A percentile compares a stretch with the other conserved stretches of the same genome.
Conservation (phyloP, 2,797 vertebrate species). For the Enteromius afrohamiltoni region DNA sequence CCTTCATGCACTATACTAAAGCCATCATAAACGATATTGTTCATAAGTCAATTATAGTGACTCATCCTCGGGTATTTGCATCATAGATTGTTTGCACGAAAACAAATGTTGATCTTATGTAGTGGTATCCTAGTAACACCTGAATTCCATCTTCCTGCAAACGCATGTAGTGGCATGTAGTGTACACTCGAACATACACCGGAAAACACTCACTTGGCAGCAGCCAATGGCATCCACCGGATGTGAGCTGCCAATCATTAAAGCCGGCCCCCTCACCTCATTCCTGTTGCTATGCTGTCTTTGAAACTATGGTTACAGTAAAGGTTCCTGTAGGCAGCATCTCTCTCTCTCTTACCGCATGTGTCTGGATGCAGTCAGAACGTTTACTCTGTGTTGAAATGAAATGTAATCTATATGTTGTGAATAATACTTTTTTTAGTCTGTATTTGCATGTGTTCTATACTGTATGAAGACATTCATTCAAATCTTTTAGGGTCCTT, state of each 20-base stretch:
- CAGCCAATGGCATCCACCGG: constrained; percentile 58
- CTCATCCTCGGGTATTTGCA: not conserved
- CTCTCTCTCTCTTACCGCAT: constrained; percentile 46
- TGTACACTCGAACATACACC: constrained; percentile 41
- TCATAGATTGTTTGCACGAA: constrained; percentile 32
- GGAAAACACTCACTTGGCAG: constrained; percentile 40
- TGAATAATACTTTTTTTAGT: not conserved
- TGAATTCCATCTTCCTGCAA: constrained; percentile 16
- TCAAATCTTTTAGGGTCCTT: not conserved
- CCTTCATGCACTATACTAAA: not conserved
- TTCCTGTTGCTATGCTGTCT: constrained; percentile 66
- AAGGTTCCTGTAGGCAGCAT: constrained; percentile 62
- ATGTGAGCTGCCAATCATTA: constrained; percentile 60
- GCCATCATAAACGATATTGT: not conserved
- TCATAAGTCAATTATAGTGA: constrained; percentile 2
- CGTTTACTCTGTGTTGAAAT: not conserved
- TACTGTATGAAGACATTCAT: not conserved
- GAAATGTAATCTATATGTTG: not conserved
- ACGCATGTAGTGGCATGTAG: constrained; percentile 46
- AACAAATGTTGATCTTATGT: constrained; percentile 27
- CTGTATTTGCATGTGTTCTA: not conserved
- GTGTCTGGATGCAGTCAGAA: constrained; percentile 35
- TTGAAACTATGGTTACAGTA: constrained; percentile 68
- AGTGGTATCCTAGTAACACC: constrained; percentile 49
- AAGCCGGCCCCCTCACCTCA: constrained; percentile 63